Evolutionary conservation across 92 coral and sea anemone genomes (phyloP), one percentile per base, ranked within the genome.

Genomic region (Epizoanthus illoricatus): DNA sequence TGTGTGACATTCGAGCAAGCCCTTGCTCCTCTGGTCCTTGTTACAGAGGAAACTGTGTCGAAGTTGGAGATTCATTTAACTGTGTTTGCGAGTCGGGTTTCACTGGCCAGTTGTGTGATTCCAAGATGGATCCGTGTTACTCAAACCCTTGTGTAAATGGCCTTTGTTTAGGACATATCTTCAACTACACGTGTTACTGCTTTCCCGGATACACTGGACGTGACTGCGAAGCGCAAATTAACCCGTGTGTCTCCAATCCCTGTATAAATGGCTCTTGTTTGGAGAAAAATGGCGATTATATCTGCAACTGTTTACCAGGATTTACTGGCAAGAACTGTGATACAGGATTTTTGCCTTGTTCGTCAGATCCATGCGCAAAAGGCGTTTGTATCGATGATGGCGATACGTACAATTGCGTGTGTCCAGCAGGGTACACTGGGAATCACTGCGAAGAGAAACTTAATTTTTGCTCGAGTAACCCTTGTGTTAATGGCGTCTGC

Each of bases 81-180:
- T 89, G 92, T 66, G 54, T 83, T 13, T 89, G 94, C 36, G 75
- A 81, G 66, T 64, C 84, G 9, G 90, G 92, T 12, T 86, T 72
- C 84, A 75, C 86, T 67, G 95, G 92, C 8, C 21, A 45, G 13
- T 41, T 84, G 17, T 87, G 88, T 64, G 88, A 60, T 64, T 43
- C 59, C 45, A 85, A 79, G 49, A 67, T 67, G 49, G 66, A 88
- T 13, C 87, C 90, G 11, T 94, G 96, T 68, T n/a, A 49, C 64
- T 62, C 79, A 13, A 87, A 87, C 20, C 98, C 94, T 65, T 94
- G 98, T 65, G 70, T 78, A 16, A 67, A 74, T 60, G 98, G 98
- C 9, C 52, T 79, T 18, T 94, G 98, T 58, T 68, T 85, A 18
- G 85, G 61, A 10, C 23, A 28, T 5, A 60, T 83, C 2, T 80